A percentile compares a stretch with the other conserved stretches of the same genome.
Conservation (phyloP, 1,140 invertebrate genomes). For the Leptopilina clavipes region DNA sequence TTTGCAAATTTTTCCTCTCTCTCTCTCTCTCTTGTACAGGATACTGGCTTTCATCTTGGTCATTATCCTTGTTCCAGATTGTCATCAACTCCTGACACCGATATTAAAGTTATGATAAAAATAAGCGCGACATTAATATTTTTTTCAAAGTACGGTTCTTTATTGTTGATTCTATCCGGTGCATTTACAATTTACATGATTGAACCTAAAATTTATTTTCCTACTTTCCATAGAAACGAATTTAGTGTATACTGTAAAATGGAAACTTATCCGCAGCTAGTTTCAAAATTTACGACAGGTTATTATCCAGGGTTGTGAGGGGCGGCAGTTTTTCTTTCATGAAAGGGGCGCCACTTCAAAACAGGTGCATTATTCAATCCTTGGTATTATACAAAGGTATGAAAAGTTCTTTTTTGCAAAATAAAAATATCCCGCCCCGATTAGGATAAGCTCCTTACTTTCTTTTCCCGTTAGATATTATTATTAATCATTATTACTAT, state of each 20-base stretch:
- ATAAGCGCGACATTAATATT: not conserved
- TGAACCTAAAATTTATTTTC: not conserved
- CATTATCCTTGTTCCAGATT: slow-evolving; percentile 25
- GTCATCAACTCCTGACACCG: slow-evolving; percentile 1
- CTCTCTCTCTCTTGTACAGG: not conserved
- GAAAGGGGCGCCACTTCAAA: not conserved
- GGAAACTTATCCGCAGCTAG: not conserved
- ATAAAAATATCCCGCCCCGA: too few species aligned
- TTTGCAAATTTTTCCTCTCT: not conserved
- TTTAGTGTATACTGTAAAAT: not conserved
- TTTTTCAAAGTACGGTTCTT: too few species aligned
- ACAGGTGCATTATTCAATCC: not conserved
- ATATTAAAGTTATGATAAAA: slow-evolving; percentile 1
- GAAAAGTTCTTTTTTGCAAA: not conserved
- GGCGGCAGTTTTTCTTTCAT: not conserved
- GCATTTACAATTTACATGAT: not conserved
- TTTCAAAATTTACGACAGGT: not conserved
- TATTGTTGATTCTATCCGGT: not conserved
- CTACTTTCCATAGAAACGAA: not conserved
- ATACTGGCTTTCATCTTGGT: slow-evolving; percentile 3
- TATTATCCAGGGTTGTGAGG: not conserved
- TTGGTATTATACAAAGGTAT: not conserved
- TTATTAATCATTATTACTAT: too few species aligned
- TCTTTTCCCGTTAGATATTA: too few species aligned
- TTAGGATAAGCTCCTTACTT: too few species aligned